Base-by-base conservation (phyloP, 2,113 vertebrate genomes). In the Mastomys coucha region DNA sequence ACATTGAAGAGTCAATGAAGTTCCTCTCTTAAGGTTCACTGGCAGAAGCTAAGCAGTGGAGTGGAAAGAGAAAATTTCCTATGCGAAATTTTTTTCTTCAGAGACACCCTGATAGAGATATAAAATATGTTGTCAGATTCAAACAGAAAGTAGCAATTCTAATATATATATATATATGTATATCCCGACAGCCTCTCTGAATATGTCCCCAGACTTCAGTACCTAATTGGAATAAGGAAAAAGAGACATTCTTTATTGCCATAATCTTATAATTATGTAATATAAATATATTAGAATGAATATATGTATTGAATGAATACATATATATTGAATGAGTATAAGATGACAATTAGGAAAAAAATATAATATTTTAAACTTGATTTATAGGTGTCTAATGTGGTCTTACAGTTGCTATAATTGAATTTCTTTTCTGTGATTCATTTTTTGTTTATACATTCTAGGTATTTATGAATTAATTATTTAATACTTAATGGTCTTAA, bases 391-490 rank as follows among this genome's bases (percentile, higher is more conserved):
- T 53, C 6, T 17, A 49, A 7, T 49, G 10, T 67, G 84, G 72
- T 58, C 63, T 39, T 31, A 26, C 51, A 73, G 31, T 3, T 92
- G 1, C 51, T 53, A 7, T 3, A 72, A 45, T 39, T 78, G 73
- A 63, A 60, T 12, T 81, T 80, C 33, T 86, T 86, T 89, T 88
- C 16, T 51, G 20, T 19, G 0, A 67, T 63, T 45, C 19, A 75
- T 45, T 75, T 85, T 80, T 51, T 86, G 28, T 45, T 94, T 87
- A 20, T 3, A 63, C 67, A 94, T 81, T 78, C 60, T n/a, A 91
- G 73, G 2, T 20, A 51, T 31, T 39, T 65, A 88, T 7, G 7
- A 53, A 22, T 6, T 8, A 93, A 65, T n/a, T n/a, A n/a, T n/a
- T 26, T 19, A 80, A 1, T 31, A 45, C 24, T 58, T 77, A 91